These are phyloP conservation scores for Gila robusta DNA, from an alignment of 2,797 vertebrate genomes.

Conservation along the genomic window DNA sequence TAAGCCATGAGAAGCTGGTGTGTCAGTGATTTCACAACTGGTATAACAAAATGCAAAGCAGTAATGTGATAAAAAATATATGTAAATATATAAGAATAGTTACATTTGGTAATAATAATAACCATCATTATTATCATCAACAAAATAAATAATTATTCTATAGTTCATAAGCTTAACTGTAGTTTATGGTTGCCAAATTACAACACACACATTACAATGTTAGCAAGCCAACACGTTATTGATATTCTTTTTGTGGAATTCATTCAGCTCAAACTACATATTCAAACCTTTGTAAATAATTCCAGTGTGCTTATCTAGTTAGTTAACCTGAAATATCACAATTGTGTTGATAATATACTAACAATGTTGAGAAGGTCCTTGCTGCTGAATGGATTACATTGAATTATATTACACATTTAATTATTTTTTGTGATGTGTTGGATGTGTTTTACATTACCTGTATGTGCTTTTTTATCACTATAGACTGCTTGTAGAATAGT, in stretches of 20 bases:
- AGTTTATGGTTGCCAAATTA: background rate
- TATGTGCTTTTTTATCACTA: background rate
- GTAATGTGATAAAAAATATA: background rate
- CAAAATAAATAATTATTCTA: background rate
- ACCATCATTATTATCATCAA: background rate
- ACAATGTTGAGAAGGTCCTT: background rate
- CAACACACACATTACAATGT: background rate
- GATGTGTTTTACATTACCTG: background rate
- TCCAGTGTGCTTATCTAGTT: slow-evolving; percentile 12
- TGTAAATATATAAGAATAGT: background rate
- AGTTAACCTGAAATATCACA: background rate
- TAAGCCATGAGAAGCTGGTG: background rate
- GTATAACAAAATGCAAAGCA: background rate
- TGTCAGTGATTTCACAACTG: background rate
- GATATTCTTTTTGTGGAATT: background rate
- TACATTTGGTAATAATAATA: background rate
- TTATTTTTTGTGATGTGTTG: background rate
- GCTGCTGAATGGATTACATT: background rate
- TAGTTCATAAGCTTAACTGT: background rate
- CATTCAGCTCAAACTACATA: background rate
- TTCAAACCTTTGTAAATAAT: slow-evolving; percentile 53
- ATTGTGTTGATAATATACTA: background rate
- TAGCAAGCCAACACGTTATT: background rate
- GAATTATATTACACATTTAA: background rate
- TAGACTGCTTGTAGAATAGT: background rate